Evolutionary conservation across 2,113 vertebrate species (phyloP).

Genomic region (Nesoenas mayeri): DNA sequence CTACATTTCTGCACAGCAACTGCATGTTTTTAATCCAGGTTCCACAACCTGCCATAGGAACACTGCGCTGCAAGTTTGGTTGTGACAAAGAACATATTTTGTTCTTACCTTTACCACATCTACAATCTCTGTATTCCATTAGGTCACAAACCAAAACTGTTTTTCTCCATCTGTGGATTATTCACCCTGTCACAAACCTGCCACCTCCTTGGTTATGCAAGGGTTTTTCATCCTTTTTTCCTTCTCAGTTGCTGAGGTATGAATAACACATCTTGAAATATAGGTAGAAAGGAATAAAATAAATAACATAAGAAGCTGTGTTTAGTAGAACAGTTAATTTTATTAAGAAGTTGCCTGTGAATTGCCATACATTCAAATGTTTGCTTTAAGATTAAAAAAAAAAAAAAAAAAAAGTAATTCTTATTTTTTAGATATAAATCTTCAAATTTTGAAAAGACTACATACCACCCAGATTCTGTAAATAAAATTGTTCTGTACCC

Average conservation of each 20-base stretch:
- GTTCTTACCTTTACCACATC: neutral
- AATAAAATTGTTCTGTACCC: neutral
- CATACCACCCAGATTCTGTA: neutral
- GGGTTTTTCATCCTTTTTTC: neutral
- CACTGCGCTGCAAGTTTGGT: neutral
- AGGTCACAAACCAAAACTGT: constrained; percentile 10
- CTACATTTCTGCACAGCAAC: neutral
- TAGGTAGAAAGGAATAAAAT: neutral
- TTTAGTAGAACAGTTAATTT: neutral
- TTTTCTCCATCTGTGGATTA: constrained; percentile 42
- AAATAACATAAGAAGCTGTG: neutral
- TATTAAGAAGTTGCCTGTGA: neutral
- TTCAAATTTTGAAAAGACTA: neutral
- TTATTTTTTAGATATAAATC: neutral
- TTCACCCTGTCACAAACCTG: neutral
- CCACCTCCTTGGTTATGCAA: neutral
- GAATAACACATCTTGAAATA: neutral
- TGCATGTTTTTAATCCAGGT: neutral
- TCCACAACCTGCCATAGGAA: neutral
- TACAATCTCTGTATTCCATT: neutral
- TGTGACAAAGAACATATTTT: neutral
- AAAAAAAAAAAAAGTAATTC: neutral
- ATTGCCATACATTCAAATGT: neutral
- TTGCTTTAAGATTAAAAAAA: neutral
- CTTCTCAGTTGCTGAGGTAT: neutral